A percentile compares a stretch with the other conserved stretches of the same genome.
Conservation (phyloP, 2,888 invertebrate genomes). For the Cephus nigrinus region DNA sequence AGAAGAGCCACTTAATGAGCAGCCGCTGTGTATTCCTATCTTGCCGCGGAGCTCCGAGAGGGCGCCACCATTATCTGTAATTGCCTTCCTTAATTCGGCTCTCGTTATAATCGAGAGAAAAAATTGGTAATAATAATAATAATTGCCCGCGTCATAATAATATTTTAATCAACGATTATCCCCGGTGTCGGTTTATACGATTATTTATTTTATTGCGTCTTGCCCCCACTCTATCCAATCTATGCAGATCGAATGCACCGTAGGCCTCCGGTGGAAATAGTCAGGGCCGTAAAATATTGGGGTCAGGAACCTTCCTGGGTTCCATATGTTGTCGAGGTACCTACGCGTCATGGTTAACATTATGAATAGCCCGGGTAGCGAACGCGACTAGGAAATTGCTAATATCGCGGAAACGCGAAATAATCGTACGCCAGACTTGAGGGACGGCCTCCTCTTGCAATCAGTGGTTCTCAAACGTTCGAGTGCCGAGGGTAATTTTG, state of each 20-base stretch:
- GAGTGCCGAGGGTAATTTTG: neutral
- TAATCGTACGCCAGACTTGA: conserved; percentile 13
- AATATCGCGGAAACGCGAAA: conserved; percentile 25
- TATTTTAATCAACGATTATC: neutral
- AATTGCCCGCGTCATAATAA: neutral
- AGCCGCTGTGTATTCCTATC: conserved; percentile 34
- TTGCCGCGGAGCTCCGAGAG: conserved; percentile 7
- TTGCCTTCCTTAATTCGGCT: conserved; percentile 56
- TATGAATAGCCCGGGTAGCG: conserved; percentile 15
- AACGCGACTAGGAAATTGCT: conserved; percentile 29
- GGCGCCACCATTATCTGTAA: conserved; percentile 54
- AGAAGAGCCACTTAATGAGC: conserved; percentile 40
- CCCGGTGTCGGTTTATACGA: neutral
- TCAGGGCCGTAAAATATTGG: neutral
- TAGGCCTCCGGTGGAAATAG: neutral
- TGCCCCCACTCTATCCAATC: too few relatives aligned
- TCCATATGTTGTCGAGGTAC: neutral
- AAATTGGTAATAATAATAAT: neutral
- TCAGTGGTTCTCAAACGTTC: neutral
- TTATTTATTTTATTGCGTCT: too few relatives aligned
- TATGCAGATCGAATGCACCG: too few relatives aligned
- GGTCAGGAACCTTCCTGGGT: neutral
- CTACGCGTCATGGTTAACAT: neutral
- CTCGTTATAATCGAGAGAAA: neutral
- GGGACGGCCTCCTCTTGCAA: neutral